Percentiles rank a stretch among this genome's conserved stretches.
These are phyloP conservation scores for Steatocranus sp. DNA, from an alignment of 2,797 vertebrate species.

Conservation along the genomic window DNA sequence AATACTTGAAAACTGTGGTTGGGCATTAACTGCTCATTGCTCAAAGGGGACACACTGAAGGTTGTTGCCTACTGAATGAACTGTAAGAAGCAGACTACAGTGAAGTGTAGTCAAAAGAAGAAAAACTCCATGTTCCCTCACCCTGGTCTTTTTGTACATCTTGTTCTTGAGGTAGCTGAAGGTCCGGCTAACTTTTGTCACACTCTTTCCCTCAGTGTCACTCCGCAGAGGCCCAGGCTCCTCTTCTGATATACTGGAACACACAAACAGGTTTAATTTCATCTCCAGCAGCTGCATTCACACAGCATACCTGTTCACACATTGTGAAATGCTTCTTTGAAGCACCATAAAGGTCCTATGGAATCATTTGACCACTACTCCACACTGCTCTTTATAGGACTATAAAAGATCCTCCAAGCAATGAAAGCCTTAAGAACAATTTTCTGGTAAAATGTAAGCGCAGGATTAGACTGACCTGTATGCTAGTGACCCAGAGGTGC, in stretches of 20 bases:
- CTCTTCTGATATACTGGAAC: constrained; percentile 89
- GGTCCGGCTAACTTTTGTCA: constrained; percentile 93
- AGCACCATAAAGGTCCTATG: background rate
- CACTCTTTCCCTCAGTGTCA: constrained; percentile 80
- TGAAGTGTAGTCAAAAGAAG: background rate
- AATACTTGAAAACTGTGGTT: background rate
- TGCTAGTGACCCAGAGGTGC: constrained; percentile 74
- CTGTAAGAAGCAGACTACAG: background rate
- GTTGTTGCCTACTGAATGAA: background rate
- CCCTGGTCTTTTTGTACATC: constrained; percentile 97
- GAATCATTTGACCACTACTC: background rate
- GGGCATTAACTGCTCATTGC: background rate
- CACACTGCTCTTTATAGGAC: constrained; percentile 6
- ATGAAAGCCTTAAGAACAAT: background rate
- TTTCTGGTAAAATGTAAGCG: background rate
- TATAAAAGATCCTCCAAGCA: background rate
- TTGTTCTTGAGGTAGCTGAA: constrained; percentile 99
- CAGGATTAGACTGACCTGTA: constrained; percentile 81
- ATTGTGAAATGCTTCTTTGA: background rate
- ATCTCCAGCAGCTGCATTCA: background rate
- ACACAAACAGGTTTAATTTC: background rate
- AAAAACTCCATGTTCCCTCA: constrained; percentile 62
- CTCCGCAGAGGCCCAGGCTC: constrained; percentile 81
- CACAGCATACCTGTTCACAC: background rate
- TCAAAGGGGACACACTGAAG: background rate